A percentile compares a stretch with the other conserved stretches of the same genome.
Conservation (phyloP, 2,113 vertebrate species). For the Saguinus midas region DNA sequence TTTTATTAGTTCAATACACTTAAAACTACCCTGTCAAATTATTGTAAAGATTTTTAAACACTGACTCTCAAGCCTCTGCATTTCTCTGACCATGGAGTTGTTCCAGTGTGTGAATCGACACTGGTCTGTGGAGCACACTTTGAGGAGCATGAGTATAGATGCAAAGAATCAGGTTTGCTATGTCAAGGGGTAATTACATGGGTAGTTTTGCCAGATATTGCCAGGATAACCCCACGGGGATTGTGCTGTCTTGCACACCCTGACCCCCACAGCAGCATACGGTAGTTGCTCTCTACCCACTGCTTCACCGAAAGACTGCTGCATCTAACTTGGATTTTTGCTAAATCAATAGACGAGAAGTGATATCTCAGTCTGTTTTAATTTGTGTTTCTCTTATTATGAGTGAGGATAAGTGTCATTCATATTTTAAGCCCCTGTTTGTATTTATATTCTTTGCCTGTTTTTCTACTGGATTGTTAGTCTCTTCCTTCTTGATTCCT, state of each 20-base stretch:
- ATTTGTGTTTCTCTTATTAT: background rate
- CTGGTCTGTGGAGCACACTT: background rate
- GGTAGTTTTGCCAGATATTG: background rate
- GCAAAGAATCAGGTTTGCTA: background rate
- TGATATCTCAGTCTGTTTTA: background rate
- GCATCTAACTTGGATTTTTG: background rate
- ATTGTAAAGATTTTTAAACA: background rate
- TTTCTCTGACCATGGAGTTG: background rate
- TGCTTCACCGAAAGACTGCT: background rate
- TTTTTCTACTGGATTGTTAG: background rate
- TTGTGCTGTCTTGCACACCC: background rate
- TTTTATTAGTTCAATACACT: background rate
- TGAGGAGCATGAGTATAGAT: background rate
- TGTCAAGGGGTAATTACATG: background rate
- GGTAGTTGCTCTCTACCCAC: background rate
- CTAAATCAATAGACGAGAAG: background rate
- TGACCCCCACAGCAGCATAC: background rate
- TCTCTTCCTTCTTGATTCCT: background rate
- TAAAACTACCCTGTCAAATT: background rate
- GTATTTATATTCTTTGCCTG: background rate
- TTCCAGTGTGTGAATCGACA: background rate
- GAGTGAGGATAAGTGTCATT: background rate
- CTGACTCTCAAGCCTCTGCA: background rate
- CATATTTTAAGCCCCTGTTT: conserved; percentile 4
- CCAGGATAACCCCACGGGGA: background rate